phyloP scores from a whole-genome alignment of 2,797 vertebrate genomes.

The Cygnus olor region DNA sequence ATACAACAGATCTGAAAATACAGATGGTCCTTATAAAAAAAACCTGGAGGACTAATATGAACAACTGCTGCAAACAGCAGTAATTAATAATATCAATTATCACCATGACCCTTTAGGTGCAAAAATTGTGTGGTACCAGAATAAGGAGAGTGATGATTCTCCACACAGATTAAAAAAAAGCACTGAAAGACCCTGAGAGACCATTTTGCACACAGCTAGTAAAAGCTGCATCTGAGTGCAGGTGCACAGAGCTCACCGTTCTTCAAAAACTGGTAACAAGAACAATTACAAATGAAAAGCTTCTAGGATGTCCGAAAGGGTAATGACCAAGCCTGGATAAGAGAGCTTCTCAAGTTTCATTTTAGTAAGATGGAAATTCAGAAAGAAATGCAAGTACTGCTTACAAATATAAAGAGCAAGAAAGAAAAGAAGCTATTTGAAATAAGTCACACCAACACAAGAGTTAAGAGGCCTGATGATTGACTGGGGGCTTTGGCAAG shows the following conservation, averaged over 20 bases:
- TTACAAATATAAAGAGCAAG: not conserved
- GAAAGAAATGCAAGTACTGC: not conserved
- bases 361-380: not conserved
- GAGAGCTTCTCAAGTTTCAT: not conserved
- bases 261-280: not conserved
- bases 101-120: not conserved
- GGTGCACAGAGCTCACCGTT: not conserved
- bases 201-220: not conserved
- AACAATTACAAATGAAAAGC: not conserved
- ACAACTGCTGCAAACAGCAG: not conserved
- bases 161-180: not conserved
- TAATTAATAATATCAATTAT: too few relatives aligned
- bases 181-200: not conserved
- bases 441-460: not conserved
- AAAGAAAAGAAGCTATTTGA: not conserved
- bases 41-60: not conserved
- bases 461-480: not conserved
- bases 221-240: not conserved
- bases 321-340: not conserved
- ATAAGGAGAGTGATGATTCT: not conserved
- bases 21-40: not conserved
- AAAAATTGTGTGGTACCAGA: not conserved
- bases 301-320: not conserved
- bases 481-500: not conserved
- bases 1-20: not conserved